Base-by-base conservation (phyloP, 2,888 invertebrate species). In the Yponomeuta malinellus region DNA sequence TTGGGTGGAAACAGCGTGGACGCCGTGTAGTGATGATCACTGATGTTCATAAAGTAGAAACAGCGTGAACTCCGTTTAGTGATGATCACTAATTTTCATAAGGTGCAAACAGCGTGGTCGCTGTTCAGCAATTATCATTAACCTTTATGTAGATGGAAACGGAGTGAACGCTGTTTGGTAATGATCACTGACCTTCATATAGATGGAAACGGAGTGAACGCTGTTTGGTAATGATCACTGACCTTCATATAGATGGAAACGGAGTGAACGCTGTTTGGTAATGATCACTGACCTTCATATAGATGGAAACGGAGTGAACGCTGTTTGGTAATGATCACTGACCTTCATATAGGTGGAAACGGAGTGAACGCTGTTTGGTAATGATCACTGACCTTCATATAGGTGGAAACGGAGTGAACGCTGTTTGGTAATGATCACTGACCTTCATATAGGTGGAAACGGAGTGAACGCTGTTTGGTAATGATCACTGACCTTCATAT, bases 301-400 rank as follows among this genome's bases (percentile, higher is more conserved):
- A 93, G 37, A 96, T 96, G 8, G 97, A 96, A 1, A 97, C 94
- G 0, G 97, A 95, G 72, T 96, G 96, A 59, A 97, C 94, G 78
- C 94, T 95, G 43, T 43, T 43, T 43, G 43, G 43, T 43, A 43
- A 43, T 43, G 43, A 43, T 12, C 52, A 23, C 31, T 87, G 82
- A 97, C 97, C 93, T 95, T 93, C 65, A 96, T 93, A 75, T 94
- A 93, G 37, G 96, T 96, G 8, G 97, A 96, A 1, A 97, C 94
- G 0, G 97, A 95, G 72, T 96, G 96, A 59, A 97, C 94, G 78
- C 94, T 95, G 43, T 43, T 43, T 43, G 43, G 43, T 43, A 43
- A 43, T 43, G 43, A 43, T 12, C 52, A 23, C 31, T 87, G 82
- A 97, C 97, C 93, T 95, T 93, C 65, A 96, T 93, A 75, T 94